Conservation (phyloP, 2,888 invertebrate genomes). For the Deladenus siricidicola region DNA sequence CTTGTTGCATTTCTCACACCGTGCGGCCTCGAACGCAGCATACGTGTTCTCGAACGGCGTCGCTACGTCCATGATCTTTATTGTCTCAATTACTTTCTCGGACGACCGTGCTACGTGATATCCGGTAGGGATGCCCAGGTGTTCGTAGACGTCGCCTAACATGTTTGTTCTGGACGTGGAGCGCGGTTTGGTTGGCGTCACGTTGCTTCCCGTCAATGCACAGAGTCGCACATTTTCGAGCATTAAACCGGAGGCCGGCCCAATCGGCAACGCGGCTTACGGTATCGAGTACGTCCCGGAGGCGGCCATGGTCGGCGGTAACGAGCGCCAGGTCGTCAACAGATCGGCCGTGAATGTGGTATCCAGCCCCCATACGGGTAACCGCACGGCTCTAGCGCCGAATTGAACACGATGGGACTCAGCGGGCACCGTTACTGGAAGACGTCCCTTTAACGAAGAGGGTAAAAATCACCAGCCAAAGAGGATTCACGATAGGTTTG, state of each 20-base stretch:
- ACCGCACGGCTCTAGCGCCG: too few relatives aligned
- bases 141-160: slow-evolving; percentile 1
- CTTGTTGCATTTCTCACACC: slow-evolving; percentile 4
- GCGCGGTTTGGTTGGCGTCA: background rate
- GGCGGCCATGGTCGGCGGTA: background rate
- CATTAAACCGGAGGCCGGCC: slow-evolving; percentile 22
- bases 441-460: too few relatives aligned
- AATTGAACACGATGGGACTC: too few relatives aligned
- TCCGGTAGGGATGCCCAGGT: slow-evolving; percentile 17
- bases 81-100: background rate
- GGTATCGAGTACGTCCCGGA: background rate
- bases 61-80: slow-evolving; percentile 9
- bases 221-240: slow-evolving; percentile 21
- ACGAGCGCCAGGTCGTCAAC: slow-evolving; percentile 4
- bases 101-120: background rate
- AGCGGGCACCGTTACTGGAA: too few relatives aligned
- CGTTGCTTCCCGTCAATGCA: background rate
- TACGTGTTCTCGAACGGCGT: slow-evolving; percentile 4
- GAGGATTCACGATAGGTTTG: too few relatives aligned
- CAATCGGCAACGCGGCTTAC: background rate
- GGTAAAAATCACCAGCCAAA: too few relatives aligned
- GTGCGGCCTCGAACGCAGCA: background rate
- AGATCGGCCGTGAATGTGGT: too few relatives aligned
- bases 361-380: too few relatives aligned
- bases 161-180: too few relatives aligned